phyloP scores from a whole-genome alignment of 2,797 vertebrate species.

The Ambastaia sidthimunki region DNA sequence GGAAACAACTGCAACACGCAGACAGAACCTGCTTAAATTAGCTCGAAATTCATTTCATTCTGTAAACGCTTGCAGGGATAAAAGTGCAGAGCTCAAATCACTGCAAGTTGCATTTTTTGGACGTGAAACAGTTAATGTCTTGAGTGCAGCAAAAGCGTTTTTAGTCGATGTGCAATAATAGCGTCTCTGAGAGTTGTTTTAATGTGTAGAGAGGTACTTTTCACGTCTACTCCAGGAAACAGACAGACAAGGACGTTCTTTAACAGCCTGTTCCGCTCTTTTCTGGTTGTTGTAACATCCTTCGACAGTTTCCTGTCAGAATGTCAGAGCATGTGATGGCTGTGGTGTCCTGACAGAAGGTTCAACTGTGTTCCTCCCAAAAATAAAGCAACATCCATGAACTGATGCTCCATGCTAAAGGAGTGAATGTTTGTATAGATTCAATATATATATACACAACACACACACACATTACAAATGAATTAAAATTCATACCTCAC shows the following conservation, averaged over 20 bases:
- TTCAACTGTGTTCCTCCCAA: conserved; percentile 11
- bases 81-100: conserved; percentile 4
- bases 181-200: neutral
- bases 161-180: neutral
- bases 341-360: conserved; percentile 30
- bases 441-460: too few relatives aligned
- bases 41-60: conserved; percentile 9
- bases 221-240: conserved; percentile 10
- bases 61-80: neutral
- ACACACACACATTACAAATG: too few relatives aligned
- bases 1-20: neutral
- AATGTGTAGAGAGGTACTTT: conserved; percentile 17
- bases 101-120: neutral
- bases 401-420: neutral
- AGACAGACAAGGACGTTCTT: conserved; percentile 31
- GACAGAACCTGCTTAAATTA: conserved; percentile 27
- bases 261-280: conserved; percentile 32
- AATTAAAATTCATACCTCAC: too few relatives aligned
- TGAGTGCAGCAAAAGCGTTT: conserved; percentile 22
- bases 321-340: conserved; percentile 27
- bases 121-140: neutral
- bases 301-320: conserved; percentile 49
- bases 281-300: conserved; percentile 33
- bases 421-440: neutral
- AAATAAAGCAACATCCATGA: conserved; percentile 16